A percentile compares a stretch with the other conserved stretches of the same genome.
These are phyloP conservation scores for Hemiscyllium ocellatum DNA, from an alignment of 2,113 vertebrate species.

Conservation along the genomic window DNA sequence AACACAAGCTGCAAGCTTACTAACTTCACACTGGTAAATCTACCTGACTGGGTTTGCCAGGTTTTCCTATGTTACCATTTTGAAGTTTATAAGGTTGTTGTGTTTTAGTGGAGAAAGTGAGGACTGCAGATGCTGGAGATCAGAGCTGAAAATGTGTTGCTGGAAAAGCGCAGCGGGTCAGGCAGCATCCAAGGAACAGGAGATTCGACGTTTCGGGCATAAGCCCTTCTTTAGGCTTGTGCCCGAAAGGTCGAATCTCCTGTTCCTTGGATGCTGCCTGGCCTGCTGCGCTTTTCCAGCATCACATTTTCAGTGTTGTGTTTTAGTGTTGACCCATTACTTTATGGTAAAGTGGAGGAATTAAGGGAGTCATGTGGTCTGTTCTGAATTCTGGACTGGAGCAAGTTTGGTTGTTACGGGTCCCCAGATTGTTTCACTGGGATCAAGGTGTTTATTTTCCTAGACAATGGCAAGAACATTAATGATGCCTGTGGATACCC, in stretches of 20 bases:
- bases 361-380: not conserved
- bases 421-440: not conserved
- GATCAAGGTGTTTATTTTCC: not conserved
- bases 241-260: too few species aligned
- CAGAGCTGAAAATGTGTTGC: too few species aligned
- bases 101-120: too few species aligned
- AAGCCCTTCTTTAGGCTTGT: too few species aligned
- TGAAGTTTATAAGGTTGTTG: not conserved
- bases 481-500: not conserved
- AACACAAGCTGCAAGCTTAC: not conserved
- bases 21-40: not conserved
- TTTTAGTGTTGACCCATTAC: not conserved
- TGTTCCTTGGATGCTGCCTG: too few species aligned
- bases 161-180: too few species aligned
- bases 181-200: too few species aligned
- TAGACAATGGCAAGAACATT: not conserved
- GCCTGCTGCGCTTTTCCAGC: too few species aligned
- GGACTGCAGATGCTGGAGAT: too few species aligned
- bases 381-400: not conserved
- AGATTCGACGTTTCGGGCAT: too few species aligned
- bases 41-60: not conserved
- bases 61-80: not conserved
- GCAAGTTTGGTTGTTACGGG: not conserved
- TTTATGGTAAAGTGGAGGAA: not conserved
- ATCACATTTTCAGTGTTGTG: too few species aligned